Conservation (phyloP, 2,797 vertebrate species). For the Sparus aurata region DNA sequence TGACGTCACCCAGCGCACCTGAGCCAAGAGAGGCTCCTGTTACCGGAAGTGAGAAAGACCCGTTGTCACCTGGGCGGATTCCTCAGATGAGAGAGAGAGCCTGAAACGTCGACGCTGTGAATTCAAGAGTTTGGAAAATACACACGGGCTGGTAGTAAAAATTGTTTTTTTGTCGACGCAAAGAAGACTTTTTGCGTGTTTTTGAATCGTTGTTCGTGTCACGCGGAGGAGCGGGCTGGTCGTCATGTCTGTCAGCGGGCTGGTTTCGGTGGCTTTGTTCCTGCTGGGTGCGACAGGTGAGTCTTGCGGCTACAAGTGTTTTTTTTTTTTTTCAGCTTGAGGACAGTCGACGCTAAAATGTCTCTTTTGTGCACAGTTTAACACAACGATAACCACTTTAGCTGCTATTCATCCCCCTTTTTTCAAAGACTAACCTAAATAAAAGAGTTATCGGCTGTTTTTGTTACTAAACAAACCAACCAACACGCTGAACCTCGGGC, state of each 20-base stretch:
- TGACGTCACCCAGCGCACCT: slow-evolving; percentile 22
- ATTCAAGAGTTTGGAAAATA: background rate
- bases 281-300: slow-evolving; percentile 73
- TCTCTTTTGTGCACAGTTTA: accelerated
- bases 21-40: background rate
- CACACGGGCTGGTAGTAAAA: accelerated
- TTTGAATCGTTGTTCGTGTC: background rate
- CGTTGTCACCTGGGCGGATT: slow-evolving; percentile 38
- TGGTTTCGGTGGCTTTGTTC: slow-evolving; percentile 73
- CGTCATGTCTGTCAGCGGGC: slow-evolving; percentile 61
- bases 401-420: no score
- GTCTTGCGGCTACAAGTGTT: background rate
- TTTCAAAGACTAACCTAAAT: background rate
- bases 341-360: no score
- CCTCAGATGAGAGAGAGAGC: slow-evolving; percentile 32
- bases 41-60: slow-evolving; percentile 47
- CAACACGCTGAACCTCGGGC: background rate
- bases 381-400: background rate
- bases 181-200: background rate
- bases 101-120: background rate
- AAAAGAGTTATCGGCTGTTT: background rate
- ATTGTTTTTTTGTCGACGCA: background rate
- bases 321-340: background rate
- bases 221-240: no score
- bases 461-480: background rate